Base-by-base conservation (phyloP, 2,113 vertebrate genomes). In the Halcyon malimbica region DNA sequence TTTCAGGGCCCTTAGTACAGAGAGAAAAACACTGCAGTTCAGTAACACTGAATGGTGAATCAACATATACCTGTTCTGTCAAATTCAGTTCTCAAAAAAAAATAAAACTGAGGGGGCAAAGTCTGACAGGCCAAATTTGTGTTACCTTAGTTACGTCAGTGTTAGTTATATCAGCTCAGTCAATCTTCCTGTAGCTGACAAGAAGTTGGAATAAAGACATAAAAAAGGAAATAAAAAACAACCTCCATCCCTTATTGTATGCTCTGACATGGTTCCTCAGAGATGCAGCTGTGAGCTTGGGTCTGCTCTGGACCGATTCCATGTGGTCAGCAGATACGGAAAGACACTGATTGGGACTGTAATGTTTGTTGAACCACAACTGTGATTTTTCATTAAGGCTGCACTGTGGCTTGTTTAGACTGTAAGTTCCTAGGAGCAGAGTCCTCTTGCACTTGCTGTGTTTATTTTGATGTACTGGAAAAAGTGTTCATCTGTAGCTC, bases 101-200 rank as follows among this genome's bases (percentile, higher is more conserved):
- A 46, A 33, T 20, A 80, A 65, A 81, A 85, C 20, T 0, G 0
- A 89, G 42, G 23, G 33, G 29, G 51, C 23, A 89, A 68, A 93
- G 11, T 63, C 83, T 82, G 87, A 92, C 77, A 91, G 64, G 74
- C 10, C 48, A 82, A 84, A 95, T 81, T 84, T 91, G 68, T 64
- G 73, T 92, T 92, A 81, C 93, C 64, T 81, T 59, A 92, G 26
- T 87, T 96, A 90, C 88, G 76, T 77, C 95, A 87, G 29, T 77
- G 31, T 67, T 85, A 70, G 64, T 94, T 91, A 89, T 1, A 3
- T 63, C 80, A 68, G 23, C 81, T 60, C 62, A 92, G 60, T 56
- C 69, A 67, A 51, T 48, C 64, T 83, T 81, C 65, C 87, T 87
- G 64, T 9, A 82, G 60, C 35, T 79, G 81, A 84, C 86, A 91